Percentiles rank a stretch among this genome's conserved stretches.
Conservation (phyloP, 2,113 vertebrate genomes). For the Gopherus flavomarginatus region DNA sequence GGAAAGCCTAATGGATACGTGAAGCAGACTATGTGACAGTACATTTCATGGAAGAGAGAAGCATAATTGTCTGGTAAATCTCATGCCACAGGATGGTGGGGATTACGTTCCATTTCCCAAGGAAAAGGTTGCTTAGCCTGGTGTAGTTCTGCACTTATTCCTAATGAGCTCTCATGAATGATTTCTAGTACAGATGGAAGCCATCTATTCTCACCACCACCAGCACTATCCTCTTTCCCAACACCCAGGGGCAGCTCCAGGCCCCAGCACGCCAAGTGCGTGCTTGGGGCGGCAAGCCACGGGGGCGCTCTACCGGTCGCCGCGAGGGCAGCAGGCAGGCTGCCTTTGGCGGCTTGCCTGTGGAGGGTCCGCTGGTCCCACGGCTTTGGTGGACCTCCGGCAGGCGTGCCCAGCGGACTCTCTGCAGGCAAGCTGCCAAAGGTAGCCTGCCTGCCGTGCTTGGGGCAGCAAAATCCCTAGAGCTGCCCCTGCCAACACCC, state of each 20-base stretch:
- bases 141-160: background rate
- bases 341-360: too few species aligned
- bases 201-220: background rate
- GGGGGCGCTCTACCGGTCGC: too few species aligned
- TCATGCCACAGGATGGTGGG: background rate
- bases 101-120: background rate
- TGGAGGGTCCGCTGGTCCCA: too few species aligned
- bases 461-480: too few species aligned
- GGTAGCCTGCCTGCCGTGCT: too few species aligned
- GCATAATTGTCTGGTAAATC: background rate
- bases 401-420: too few species aligned
- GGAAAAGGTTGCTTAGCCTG: background rate
- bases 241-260: too few species aligned
- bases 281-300: too few species aligned
- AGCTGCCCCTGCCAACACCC: background rate
- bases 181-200: background rate
- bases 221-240: background rate
- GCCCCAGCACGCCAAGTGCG: too few species aligned
- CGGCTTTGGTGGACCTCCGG: too few species aligned
- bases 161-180: background rate
- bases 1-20: background rate
- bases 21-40: background rate
- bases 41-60: fast-evolving
- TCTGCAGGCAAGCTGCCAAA: too few species aligned
- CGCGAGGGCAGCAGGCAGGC: too few species aligned